phyloP scores from a whole-genome alignment of 2,113 vertebrate genomes.

The Paraplagusia blochii region DNA sequence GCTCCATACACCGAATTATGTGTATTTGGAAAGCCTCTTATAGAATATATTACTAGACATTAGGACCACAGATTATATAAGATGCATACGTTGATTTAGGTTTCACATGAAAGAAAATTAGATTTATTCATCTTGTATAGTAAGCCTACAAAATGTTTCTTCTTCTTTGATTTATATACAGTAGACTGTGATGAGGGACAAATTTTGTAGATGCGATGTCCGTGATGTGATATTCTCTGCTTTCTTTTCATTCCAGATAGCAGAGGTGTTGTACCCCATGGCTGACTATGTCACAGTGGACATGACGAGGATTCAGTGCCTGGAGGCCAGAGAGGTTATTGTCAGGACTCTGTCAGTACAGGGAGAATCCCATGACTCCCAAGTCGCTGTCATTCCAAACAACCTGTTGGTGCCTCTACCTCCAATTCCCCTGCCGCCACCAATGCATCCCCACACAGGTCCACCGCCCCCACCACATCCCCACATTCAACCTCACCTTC shows the following conservation, averaged over 20 bases:
- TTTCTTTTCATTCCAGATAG: slow-evolving; percentile 76
- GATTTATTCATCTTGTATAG: no score
- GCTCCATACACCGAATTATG: no score
- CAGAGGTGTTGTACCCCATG: slow-evolving; percentile 85
- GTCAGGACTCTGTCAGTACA: slow-evolving; percentile 90
- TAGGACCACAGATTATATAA: no score
- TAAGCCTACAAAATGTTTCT: no score
- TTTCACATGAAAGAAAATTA: no score
- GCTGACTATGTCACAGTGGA: slow-evolving; percentile 83
- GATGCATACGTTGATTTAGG: no score
- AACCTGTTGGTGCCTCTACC: slow-evolving; percentile 90
- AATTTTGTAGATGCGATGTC: background rate
- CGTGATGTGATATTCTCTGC: background rate
- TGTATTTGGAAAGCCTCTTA: no score
- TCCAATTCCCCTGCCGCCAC: slow-evolving; percentile 55
- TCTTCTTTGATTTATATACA: background rate
- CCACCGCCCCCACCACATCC: slow-evolving; percentile 69
- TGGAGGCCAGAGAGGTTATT: slow-evolving; percentile 85
- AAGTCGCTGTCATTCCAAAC: slow-evolving; percentile 79
- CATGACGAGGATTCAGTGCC: slow-evolving; percentile 79
- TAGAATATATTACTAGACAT: no score
- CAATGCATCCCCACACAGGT: slow-evolving; percentile 71
- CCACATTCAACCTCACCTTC: slow-evolving; percentile 53
- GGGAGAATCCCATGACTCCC: slow-evolving; percentile 91
- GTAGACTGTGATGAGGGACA: background rate